Percentiles rank a stretch among this genome's conserved stretches.
phyloP scores from a whole-genome alignment of 2,113 vertebrate species.

The Scomber japonicus region DNA sequence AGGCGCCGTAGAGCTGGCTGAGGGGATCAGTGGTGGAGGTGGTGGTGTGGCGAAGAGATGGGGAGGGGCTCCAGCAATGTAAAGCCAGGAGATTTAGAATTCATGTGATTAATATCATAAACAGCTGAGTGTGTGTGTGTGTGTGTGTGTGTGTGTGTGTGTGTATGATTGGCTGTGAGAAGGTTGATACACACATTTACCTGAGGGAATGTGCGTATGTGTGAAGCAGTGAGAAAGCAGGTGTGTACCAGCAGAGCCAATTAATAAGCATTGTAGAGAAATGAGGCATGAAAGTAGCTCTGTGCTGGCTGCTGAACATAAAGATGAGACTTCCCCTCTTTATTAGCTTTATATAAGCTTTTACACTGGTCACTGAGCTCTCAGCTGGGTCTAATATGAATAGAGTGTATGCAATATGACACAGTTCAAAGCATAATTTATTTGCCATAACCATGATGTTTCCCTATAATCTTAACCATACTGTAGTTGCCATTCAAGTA shows the following conservation, averaged over 20 bases:
- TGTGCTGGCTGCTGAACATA: slow-evolving; percentile 30
- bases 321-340: slow-evolving; percentile 29
- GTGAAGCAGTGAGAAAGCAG: slow-evolving; percentile 19
- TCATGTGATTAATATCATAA: slow-evolving; percentile 74
- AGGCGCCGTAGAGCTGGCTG: slow-evolving; percentile 48
- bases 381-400: slow-evolving; percentile 13
- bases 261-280: slow-evolving; percentile 72
- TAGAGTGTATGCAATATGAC: background rate
- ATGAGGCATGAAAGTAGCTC: slow-evolving; percentile 70
- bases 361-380: background rate
- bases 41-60: slow-evolving; percentile 6
- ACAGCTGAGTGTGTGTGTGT: slow-evolving; percentile 35
- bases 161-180: slow-evolving; percentile 19
- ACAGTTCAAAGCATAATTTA: no score
- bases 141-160: background rate
- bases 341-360: slow-evolving; percentile 35
- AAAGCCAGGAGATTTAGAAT: slow-evolving; percentile 73
- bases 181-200: slow-evolving; percentile 32
- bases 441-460: background rate
- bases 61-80: slow-evolving; percentile 43
- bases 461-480: background rate
- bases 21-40: slow-evolving; percentile 53
- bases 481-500: background rate
- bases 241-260: slow-evolving; percentile 55
- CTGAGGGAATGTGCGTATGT: slow-evolving; percentile 46